Percentiles rank a stretch among this genome's conserved stretches.
Conservation (phyloP, 1,140 invertebrate genomes). For the Apis laboriosa region DNA sequence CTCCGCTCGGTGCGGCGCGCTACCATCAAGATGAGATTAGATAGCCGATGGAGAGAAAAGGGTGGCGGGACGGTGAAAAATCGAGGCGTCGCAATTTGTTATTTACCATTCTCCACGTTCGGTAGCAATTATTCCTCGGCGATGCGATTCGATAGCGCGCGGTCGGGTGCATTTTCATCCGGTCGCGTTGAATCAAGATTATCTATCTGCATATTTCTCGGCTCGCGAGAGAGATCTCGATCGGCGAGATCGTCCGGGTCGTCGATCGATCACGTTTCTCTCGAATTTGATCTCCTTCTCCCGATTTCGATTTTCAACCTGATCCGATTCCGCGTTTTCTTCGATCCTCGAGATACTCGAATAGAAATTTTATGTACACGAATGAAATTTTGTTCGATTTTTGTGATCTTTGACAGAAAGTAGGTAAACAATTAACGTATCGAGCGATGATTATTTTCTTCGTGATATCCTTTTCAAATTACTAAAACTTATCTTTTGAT, state of each 20-base stretch:
- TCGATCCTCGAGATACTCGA: too few relatives aligned
- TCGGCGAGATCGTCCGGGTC: constrained; percentile 26
- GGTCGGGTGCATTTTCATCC: constrained; percentile 26
- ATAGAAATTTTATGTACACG: too few relatives aligned
- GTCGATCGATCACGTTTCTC: constrained; percentile 43
- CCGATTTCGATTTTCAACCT: too few relatives aligned
- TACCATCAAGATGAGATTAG: not conserved
- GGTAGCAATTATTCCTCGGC: constrained; percentile 56
- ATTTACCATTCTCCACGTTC: constrained; percentile 36
- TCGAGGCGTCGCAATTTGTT: constrained; percentile 45
- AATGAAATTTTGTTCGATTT: too few relatives aligned
- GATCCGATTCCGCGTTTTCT: too few relatives aligned
- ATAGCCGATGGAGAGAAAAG: constrained; percentile 12
- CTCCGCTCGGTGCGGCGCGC: not conserved
- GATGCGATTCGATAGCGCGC: constrained; percentile 48
- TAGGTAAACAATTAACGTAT: too few relatives aligned
- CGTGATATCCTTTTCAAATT: too few relatives aligned
- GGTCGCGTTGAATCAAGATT: constrained; percentile 49
- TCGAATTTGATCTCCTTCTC: too few relatives aligned
- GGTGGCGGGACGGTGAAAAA: constrained; percentile 26
- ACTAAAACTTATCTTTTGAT: too few relatives aligned
- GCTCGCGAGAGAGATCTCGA: constrained; percentile 50
- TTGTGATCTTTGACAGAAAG: too few relatives aligned
- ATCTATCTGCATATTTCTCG: constrained; percentile 62
- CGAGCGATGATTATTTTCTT: too few relatives aligned